phyloP scores from a whole-genome alignment of 2,797 vertebrate species.

The Alcedo quadribrachys region DNA sequence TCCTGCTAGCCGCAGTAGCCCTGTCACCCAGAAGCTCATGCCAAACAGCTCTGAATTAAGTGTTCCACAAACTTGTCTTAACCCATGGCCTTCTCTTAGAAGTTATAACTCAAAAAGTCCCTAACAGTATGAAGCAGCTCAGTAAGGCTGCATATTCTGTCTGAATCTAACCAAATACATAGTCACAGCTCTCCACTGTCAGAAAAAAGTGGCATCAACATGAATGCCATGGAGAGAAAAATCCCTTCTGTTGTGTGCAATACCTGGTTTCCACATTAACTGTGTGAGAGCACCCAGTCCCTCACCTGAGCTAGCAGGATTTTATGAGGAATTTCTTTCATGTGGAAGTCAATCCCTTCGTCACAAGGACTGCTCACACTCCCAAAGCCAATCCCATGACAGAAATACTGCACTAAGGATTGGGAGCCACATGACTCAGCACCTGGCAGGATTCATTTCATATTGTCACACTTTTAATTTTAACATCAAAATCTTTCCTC shows the following conservation, averaged over 20 bases:
- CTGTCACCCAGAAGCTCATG: background rate
- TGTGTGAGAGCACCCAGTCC: background rate
- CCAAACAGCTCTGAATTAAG: background rate
- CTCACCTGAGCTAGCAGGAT: background rate
- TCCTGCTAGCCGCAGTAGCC: background rate
- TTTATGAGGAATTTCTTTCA: background rate
- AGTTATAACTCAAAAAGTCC: background rate
- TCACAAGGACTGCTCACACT: background rate
- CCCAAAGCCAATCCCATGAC: background rate
- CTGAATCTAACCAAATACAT: background rate
- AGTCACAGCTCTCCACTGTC: background rate
- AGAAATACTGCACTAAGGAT: background rate
- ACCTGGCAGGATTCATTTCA: background rate
- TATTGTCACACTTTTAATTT: background rate
- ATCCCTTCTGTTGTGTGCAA: background rate
- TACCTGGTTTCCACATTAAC: background rate
- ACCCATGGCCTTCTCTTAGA: background rate
- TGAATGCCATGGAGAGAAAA: background rate
- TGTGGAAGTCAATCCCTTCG: background rate
- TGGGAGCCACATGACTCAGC: background rate
- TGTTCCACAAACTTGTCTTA: background rate
- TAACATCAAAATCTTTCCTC: background rate
- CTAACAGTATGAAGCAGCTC: background rate
- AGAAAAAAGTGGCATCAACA: background rate
- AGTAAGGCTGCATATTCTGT: background rate